Conservation (phyloP, 2,113 vertebrate species). For the Loxodonta africana region DNA sequence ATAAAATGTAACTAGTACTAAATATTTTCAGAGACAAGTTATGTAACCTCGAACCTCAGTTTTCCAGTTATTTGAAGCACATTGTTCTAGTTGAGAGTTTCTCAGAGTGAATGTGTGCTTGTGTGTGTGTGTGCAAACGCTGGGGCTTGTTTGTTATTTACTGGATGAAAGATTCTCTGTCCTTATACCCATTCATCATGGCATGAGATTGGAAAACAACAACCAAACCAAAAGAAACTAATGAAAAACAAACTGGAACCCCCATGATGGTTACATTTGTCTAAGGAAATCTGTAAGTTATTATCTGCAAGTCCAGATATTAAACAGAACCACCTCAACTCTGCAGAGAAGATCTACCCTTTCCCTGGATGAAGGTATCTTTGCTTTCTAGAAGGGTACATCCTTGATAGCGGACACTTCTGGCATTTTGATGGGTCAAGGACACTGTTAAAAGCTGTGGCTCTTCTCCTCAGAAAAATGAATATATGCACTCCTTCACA, state of each 20-base stretch:
- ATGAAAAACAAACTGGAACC: background rate
- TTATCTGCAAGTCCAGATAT: background rate
- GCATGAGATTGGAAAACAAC: background rate
- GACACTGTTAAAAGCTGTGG: background rate
- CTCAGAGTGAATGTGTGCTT: background rate
- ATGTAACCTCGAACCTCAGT: background rate
- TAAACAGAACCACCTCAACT: background rate
- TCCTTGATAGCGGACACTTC: background rate
- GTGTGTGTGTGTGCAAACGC: background rate
- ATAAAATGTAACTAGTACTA: background rate
- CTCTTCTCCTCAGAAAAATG: background rate
- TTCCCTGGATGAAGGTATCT: background rate
- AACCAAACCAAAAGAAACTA: background rate
- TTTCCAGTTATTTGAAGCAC: constrained; percentile 8
- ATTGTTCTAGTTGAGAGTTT: background rate
- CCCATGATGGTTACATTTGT: background rate
- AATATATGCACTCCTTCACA: background rate
- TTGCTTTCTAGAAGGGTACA: background rate
- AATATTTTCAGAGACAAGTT: constrained; percentile 21
- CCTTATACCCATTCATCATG: background rate
- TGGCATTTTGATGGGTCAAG: constrained; percentile 24
- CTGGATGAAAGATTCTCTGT: background rate
- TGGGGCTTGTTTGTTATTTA: background rate
- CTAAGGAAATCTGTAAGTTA: background rate
- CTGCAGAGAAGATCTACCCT: background rate